Evolutionary conservation across 2,888 invertebrate species (phyloP).

Genomic region (Hypercompe scribonia): DNA sequence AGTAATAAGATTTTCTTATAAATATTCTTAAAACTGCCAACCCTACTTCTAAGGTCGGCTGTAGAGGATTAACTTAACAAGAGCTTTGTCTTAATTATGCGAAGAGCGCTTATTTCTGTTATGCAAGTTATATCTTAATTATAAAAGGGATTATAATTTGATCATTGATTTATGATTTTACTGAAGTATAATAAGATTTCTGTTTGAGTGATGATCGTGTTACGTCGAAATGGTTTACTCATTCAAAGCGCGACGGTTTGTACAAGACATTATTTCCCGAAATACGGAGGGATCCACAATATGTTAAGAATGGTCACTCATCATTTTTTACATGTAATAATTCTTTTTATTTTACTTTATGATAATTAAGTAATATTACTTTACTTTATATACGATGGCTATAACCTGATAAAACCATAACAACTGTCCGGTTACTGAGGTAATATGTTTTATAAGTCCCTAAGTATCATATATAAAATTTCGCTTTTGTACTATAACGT

Average conservation of each 20-base stretch:
- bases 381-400: too few species aligned
- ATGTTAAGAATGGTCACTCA: too few species aligned
- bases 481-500: too few species aligned
- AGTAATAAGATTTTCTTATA: background rate
- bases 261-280: background rate
- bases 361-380: too few species aligned
- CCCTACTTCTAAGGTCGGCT: conserved; percentile 37
- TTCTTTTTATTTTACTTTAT: too few species aligned
- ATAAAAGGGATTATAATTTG: conserved; percentile 9
- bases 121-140: conserved; percentile 16
- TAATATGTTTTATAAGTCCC: too few species aligned
- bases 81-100: conserved; percentile 61
- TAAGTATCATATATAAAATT: too few species aligned
- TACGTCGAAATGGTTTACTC: background rate
- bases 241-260: background rate
- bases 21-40: conserved; percentile 4
- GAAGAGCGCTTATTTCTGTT: conserved; percentile 7
- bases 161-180: conserved; percentile 6
- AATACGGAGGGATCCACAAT: too few species aligned
- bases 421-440: too few species aligned
- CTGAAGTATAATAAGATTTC: background rate
- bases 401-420: too few species aligned
- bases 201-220: conserved; percentile 2
- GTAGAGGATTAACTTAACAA: conserved; percentile 62
- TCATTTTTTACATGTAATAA: too few species aligned